Base-by-base conservation (phyloP, 64 coral and sea anemone genomes). In the Montipora cactus region DNA sequence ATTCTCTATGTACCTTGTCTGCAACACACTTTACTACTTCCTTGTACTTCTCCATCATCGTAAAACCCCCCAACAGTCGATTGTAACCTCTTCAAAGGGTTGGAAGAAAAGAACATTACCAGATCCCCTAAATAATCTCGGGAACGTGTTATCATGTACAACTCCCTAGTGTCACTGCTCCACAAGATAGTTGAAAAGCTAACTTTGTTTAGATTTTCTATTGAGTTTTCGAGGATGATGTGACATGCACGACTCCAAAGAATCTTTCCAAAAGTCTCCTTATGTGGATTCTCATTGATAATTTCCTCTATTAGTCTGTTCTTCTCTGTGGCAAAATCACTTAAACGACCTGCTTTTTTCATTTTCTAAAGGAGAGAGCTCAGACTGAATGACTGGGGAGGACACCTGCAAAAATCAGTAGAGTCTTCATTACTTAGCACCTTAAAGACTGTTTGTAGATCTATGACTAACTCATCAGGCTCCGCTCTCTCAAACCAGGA, bases 401-500 rank as follows among this genome's bases (percentile, higher is more conserved):
- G 83, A 19, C 44, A 67, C 23, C 59, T 87, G n/a, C 51, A 64
- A 47, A 87, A 87, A 70, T 87, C 20, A 46, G 45, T 37, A 13
- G 1, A 69, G 18, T 8, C 61, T 44, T 87, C 83, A 70, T 87
- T 9, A 19, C 18, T 48, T 19, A 87, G 37, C 46, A 87, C 28
- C 5, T 44, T 66, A 0, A 23, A 69, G 2, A 87, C 83, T 13
- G 83, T 87, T 46, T 55, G 53, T 25, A 87, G 25, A 69, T 87
- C 83, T 11, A 87, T 87, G 61, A 69, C 22, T 2, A 87, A 8
- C 11, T 87, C 59, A 59, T 94, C 77, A 5, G 93, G 78, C 1
- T 95, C 93, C 28, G 80, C 88, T 86, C 93, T 95, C 10, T 89
- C 92, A 94, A 94, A 94, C 45, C 83, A 94, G 3, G 53, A 67